Evolutionary conservation across 1,140 invertebrate genomes (phyloP), one percentile per base, ranked within the genome.

Genomic region (Drosophila miranda): DNA sequence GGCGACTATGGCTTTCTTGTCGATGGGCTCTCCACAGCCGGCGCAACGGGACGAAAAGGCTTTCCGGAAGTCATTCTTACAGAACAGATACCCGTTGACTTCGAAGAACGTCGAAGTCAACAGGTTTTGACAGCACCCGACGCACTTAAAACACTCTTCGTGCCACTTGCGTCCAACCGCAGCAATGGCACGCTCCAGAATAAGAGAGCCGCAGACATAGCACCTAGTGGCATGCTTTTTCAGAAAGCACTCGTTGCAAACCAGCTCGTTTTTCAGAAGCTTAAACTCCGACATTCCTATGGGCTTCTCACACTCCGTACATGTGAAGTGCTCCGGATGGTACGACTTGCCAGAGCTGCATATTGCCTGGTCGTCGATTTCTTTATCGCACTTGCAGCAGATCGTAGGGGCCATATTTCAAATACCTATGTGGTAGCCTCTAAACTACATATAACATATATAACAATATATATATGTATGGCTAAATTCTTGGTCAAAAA

Each of bases 1-100:
- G 6, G 64, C 74, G 6, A 76, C 64, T 13, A 76, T 30, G 1
- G 58, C 74, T 11, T 23, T 28, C 5, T 30, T 21, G 6, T 42
- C 53, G 9, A 76, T 76, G 11, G 74, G 58, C 26, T 70, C 28
- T 1, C 16, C 53, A n/a, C 74, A 76, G 34, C 64, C 64, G 23
- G 72, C 49, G 16, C 74, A 76, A 4, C 74, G 74, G 8, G 64
- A 52, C 26, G 63, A 57, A 23, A 76, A 75, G 42, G 43, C 41
- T 38, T 69, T 58, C 30, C 48, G 72, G 49, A 63, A 76, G 34
- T 76, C 64, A 7, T 34, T 13, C 41, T 70, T 62, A 49, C 74
- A 76, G 72, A 76, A 76, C 26, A 76, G 72, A 38, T 69, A 76
- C 43, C 74, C 72, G 34, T 76, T 76, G 0, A 76, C 55, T 30